A percentile compares a stretch with the other conserved stretches of the same genome.
Evolutionary conservation across 1,140 invertebrate genomes (phyloP).

Genomic region (Bombus balteatus): DNA sequence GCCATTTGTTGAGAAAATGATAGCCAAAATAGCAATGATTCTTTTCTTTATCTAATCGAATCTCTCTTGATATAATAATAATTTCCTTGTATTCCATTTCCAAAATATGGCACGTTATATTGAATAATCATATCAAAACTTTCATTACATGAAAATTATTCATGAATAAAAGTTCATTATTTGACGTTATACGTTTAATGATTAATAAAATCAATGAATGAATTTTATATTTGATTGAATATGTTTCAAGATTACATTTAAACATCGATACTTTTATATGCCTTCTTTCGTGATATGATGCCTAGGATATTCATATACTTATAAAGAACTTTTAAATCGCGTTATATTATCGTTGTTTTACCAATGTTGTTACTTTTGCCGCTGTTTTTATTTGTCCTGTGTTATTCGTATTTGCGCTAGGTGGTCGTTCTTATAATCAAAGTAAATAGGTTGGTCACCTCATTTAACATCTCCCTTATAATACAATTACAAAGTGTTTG

Average conservation of each 20-base stretch:
- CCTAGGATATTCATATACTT: background rate
- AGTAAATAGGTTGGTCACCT: conserved; percentile 18
- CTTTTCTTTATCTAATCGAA: conserved; percentile 45
- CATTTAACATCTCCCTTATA: background rate
- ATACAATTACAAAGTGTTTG: background rate
- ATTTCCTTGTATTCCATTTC: conserved; percentile 52
- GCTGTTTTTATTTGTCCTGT: conserved; percentile 27
- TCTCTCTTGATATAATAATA: conserved; percentile 40
- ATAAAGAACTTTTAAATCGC: background rate
- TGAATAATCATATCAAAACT: conserved; percentile 31
- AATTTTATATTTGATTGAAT: background rate
- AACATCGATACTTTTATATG: background rate
- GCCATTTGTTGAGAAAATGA: conserved; percentile 22
- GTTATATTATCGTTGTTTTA: conserved; percentile 28
- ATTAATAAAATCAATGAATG: conserved; percentile 22
- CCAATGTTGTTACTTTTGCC: conserved; percentile 17
- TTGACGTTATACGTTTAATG: background rate
- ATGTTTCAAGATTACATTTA: conserved; percentile 11
- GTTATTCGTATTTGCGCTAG: conserved; percentile 13
- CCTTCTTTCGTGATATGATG: background rate
- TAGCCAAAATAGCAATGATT: conserved; percentile 18
- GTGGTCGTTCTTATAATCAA: conserved; percentile 30
- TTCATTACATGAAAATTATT: conserved; percentile 3
- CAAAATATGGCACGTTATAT: conserved; percentile 40
- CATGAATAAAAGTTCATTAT: conserved; percentile 3